These are phyloP conservation scores for Aix galericulata DNA, from an alignment of 2,113 vertebrate genomes.

Conservation along the genomic window DNA sequence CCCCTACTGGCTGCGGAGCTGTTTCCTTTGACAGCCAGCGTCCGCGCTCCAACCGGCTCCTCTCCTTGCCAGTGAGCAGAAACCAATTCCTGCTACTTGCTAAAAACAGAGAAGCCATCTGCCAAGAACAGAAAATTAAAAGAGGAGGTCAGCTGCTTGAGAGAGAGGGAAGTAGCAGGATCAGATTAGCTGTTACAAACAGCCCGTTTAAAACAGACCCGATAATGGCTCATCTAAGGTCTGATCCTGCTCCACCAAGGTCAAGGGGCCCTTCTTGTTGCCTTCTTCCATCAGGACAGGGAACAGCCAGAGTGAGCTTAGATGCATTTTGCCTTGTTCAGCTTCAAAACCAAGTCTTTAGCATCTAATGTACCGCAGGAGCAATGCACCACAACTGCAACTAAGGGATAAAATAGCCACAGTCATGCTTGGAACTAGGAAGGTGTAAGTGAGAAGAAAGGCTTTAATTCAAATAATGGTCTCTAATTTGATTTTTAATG, in stretches of 20 bases:
- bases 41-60: neutral
- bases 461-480: neutral
- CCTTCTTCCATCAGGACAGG: neutral
- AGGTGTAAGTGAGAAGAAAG: neutral
- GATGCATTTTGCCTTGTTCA: neutral
- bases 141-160: neutral
- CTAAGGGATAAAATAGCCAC: neutral
- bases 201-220: neutral
- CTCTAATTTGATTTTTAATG: neutral
- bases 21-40: neutral
- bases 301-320: neutral
- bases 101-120: neutral
- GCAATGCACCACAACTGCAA: neutral
- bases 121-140: neutral
- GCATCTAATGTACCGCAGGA: neutral
- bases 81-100: neutral
- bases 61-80: neutral
- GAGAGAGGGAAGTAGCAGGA: neutral
- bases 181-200: neutral
- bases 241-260: neutral
- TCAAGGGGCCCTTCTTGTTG: neutral
- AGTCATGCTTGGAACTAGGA: neutral
- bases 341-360: neutral
- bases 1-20: neutral
- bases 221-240: neutral